Conservation (phyloP, 2,797 vertebrate species). For the Cynopterus sphinx region DNA sequence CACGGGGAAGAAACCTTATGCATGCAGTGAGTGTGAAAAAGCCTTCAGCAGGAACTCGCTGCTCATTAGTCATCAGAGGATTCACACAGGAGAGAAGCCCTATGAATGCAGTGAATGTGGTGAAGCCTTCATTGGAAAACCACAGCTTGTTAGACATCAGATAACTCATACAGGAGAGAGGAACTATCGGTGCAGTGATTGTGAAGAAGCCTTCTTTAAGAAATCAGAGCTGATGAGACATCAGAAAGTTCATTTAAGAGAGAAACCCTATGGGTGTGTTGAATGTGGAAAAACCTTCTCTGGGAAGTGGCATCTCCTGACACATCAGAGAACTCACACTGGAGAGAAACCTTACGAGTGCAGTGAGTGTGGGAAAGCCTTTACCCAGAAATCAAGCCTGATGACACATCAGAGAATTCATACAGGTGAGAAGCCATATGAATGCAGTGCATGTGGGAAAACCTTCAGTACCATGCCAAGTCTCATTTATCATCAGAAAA, state of each 20-base stretch:
- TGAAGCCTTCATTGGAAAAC: slow-evolving; percentile 73
- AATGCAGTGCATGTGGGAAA: slow-evolving; percentile 73
- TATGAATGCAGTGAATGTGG: slow-evolving; percentile 66
- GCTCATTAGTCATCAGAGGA: slow-evolving; percentile 72
- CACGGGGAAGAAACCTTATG: slow-evolving; percentile 74
- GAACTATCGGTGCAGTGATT: slow-evolving; percentile 61
- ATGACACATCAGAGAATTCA: slow-evolving; percentile 67
- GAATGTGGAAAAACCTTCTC: slow-evolving; percentile 70
- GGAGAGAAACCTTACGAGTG: slow-evolving; percentile 69
- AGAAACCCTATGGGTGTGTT: slow-evolving; percentile 62
- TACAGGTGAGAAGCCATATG: slow-evolving; percentile 73
- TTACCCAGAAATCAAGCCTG: slow-evolving; percentile 68
- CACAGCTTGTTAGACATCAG: slow-evolving; percentile 74
- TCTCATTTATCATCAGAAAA: slow-evolving; percentile 75
- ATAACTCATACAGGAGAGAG: slow-evolving; percentile 75
- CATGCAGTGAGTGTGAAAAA: slow-evolving; percentile 67
- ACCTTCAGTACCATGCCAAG: slow-evolving; percentile 77
- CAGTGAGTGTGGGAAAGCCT: slow-evolving; percentile 61
- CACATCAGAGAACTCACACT: slow-evolving; percentile 72
- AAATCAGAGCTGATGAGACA: slow-evolving; percentile 74
- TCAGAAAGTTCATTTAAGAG: slow-evolving; percentile 66
- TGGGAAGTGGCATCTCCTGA: slow-evolving; percentile 71
- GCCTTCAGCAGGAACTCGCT: slow-evolving; percentile 73
- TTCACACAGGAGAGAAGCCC: slow-evolving; percentile 74
- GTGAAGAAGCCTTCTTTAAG: slow-evolving; percentile 75